Evolutionary conservation across 2,797 vertebrate species (phyloP).

Genomic region (Karalla daura): DNA sequence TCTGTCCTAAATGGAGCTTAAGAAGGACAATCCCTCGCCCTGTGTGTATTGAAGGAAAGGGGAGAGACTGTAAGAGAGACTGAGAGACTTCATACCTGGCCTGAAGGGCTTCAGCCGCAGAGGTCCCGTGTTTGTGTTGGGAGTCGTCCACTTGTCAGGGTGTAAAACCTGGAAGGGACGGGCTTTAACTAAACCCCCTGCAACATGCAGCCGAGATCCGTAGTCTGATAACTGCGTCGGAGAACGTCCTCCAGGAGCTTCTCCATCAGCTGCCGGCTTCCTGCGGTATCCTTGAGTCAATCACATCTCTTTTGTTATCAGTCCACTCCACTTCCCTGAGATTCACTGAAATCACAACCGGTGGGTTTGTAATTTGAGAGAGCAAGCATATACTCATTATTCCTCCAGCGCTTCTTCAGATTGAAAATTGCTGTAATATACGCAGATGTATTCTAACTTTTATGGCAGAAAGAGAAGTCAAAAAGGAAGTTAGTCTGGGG

Average conservation of each 20-base stretch:
- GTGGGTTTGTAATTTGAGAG: too few relatives aligned
- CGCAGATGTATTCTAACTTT: too few relatives aligned
- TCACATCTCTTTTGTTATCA: not conserved
- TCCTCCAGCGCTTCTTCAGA: too few relatives aligned
- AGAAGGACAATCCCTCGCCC: constrained; percentile 15
- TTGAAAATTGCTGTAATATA: too few relatives aligned
- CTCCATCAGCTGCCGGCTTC: not conserved
- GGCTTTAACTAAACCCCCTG: constrained; percentile 24
- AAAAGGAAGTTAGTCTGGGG: too few relatives aligned
- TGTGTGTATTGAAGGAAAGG: constrained; percentile 35
- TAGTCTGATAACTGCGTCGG: constrained; percentile 18
- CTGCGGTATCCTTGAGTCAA: not conserved
- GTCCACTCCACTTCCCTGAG: not conserved
- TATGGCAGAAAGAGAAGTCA: too few relatives aligned
- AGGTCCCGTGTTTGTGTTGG: constrained; percentile 41
- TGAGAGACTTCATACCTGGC: constrained; percentile 9
- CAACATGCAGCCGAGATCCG: constrained; percentile 28
- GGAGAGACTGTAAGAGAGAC: too few relatives aligned
- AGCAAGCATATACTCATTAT: too few relatives aligned
- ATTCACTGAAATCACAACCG: not conserved
- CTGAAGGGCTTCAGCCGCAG: constrained; percentile 35
- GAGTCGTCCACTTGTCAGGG: constrained; percentile 20
- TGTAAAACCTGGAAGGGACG: constrained; percentile 38
- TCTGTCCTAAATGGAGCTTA: constrained; percentile 48
- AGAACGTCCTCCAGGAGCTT: constrained; percentile 2